Evolutionary conservation across 2,888 invertebrate species (phyloP).

Genomic region (Pollenia angustigena): DNA sequence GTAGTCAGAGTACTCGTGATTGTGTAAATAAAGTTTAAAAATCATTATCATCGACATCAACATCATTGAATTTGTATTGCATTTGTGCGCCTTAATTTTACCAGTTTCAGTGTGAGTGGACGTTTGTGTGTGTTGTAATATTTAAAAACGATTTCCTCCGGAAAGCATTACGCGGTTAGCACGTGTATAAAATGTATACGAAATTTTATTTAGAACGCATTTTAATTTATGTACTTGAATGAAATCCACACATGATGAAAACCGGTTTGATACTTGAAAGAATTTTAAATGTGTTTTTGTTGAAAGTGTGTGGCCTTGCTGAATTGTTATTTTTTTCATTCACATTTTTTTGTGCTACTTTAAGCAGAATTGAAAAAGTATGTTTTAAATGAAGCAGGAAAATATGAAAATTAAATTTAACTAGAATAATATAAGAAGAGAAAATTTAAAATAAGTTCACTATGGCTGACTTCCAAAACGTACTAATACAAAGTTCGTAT

Average conservation of each 20-base stretch:
- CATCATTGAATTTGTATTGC: slow-evolving; percentile 16
- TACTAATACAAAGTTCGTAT: too few relatives aligned
- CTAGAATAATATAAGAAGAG: too few relatives aligned
- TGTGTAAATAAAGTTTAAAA: slow-evolving; percentile 11
- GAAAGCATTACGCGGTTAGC: slow-evolving; percentile 59
- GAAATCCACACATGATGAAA: neutral
- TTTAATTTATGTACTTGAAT: neutral
- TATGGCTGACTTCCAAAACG: too few relatives aligned
- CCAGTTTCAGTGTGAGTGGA: neutral
- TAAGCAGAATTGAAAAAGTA: too few relatives aligned
- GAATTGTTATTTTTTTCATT: neutral
- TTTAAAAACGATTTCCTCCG: slow-evolving; percentile 66
- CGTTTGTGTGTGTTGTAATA: neutral
- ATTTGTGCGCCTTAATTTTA: neutral
- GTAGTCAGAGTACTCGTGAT: neutral
- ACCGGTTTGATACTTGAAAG: neutral
- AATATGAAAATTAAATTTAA: too few relatives aligned
- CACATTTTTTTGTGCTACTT: too few relatives aligned
- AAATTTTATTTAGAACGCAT: neutral
- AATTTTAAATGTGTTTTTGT: neutral
- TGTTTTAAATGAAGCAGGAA: too few relatives aligned
- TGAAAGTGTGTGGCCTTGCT: neutral
- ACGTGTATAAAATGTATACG: slow-evolving; percentile 28
- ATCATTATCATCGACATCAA: slow-evolving; percentile 1
- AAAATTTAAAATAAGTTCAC: too few relatives aligned